phyloP scores from a whole-genome alignment of 2,888 invertebrate genomes.

The Drosophila bunnanda region DNA sequence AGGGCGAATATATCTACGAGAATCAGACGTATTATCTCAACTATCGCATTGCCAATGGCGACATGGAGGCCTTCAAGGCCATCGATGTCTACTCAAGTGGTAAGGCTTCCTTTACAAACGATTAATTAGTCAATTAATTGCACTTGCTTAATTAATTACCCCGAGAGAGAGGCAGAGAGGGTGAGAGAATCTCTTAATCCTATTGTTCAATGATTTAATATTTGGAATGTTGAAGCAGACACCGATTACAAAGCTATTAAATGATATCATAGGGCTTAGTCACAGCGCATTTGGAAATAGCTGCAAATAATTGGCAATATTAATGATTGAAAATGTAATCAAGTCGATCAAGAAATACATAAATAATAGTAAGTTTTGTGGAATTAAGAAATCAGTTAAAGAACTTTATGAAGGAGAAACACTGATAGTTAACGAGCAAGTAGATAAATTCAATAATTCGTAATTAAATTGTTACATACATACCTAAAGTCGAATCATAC shows the following conservation, averaged over 20 bases:
- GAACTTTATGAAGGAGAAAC: not conserved
- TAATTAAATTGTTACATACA: not conserved
- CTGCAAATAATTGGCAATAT: not conserved
- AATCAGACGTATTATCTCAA: slow-evolving; percentile 92
- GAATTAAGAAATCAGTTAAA: not conserved
- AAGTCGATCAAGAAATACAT: not conserved
- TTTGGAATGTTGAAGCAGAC: not conserved
- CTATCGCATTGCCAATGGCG: slow-evolving; percentile 94
- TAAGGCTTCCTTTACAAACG: slow-evolving; percentile 78
- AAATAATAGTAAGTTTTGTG: not conserved
- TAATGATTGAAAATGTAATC: not conserved
- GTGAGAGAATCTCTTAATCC: not conserved
- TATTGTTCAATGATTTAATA: slow-evolving; percentile 11
- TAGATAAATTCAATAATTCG: not conserved
- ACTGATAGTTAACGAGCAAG: not conserved
- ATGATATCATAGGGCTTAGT: slow-evolving; percentile 27
- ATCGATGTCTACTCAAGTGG: slow-evolving; percentile 96
- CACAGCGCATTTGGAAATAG: not conserved
- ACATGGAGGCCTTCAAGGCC: slow-evolving; percentile 93
- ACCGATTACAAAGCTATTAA: not conserved
- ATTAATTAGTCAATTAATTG: not conserved
- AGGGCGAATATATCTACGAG: slow-evolving; percentile 92
- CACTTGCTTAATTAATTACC: not conserved
- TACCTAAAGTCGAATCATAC: not conserved
- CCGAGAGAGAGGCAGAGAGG: not conserved